Base-by-base conservation (phyloP, 2,113 vertebrate genomes). In the Microcebus griseorufus region DNA sequence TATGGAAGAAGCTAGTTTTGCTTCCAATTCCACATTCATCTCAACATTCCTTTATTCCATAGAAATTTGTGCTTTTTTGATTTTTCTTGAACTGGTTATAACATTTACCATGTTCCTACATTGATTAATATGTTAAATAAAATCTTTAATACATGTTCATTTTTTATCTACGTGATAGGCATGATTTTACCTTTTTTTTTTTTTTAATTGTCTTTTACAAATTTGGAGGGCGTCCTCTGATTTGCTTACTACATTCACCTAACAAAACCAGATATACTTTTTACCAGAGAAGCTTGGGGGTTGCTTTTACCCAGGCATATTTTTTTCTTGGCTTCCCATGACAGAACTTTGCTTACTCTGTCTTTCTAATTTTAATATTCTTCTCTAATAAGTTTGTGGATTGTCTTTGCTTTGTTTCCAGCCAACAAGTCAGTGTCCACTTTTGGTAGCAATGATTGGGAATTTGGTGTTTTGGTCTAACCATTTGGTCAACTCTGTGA, bases 341-440 rank as follows among this genome's bases (percentile, higher is more conserved):
- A 60, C 58, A 72, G 45, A 79, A 95, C 37, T 94, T 90, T 55
- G 51, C 39, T 88, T 32, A 80, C 48, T 83, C 39, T 75, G 53
- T 90, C 88, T 88, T 80, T 45, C 48, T 81, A 53, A 45, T 53
- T 94, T 80, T 88, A 76, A 62, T 91, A 72, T 85, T 80, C 75
- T 94, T 85, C 23, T 79, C 48, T 88, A 17, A 85, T 76, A 78
- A 78, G 70, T 94, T 95, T 95, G n/a, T 58, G 25, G 5, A 69
- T 92, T 87, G 70, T 75, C 18, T 89, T 64, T 89, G 25, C 78
- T 93, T 73, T 88, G 65, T 32, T 93, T 90, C 42, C 25, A 60
- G 37, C 64, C 10, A 80, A 1, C 81, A 79, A 82, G 23, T 80
- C 67, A 60, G 29, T 88, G 34, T 9, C n/a, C 18, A 70, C 34